A percentile compares a stretch with the other conserved stretches of the same genome.
These are phyloP conservation scores for Calliopum simillimum DNA, from an alignment of 2,888 invertebrate species.

Conservation along the genomic window DNA sequence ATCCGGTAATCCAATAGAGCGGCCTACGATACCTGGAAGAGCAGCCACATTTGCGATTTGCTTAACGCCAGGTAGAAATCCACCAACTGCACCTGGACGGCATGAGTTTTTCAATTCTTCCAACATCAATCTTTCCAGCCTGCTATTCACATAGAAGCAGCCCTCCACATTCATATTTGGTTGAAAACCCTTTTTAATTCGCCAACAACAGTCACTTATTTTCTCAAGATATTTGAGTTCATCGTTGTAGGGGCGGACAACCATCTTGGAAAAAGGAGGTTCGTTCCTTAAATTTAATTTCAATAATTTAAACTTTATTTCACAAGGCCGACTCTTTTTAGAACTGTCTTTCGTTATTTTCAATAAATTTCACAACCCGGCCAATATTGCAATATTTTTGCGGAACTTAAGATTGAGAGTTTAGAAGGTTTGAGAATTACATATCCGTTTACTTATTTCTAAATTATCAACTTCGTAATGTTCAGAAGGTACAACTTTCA, in stretches of 20 bases:
- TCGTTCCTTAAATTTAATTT: too few relatives aligned
- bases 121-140: constrained; percentile 94
- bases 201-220: constrained; percentile 86
- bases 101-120: constrained; percentile 94
- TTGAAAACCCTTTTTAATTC: constrained; percentile 98
- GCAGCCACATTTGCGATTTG: constrained; percentile 99
- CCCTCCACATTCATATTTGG: constrained; percentile 99
- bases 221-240: constrained; percentile 94
- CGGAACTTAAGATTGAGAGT: too few relatives aligned
- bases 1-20: constrained; percentile 94
- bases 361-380: neutral
- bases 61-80: constrained; percentile 97
- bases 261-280: constrained; percentile 71
- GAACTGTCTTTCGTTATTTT: too few relatives aligned
- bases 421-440: too few relatives aligned
- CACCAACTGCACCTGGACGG: constrained; percentile 90
- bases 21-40: constrained; percentile 94
- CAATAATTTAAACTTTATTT: too few relatives aligned
- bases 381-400: too few relatives aligned
- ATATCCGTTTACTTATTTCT: too few relatives aligned
- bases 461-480: too few relatives aligned
- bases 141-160: constrained; percentile 77
- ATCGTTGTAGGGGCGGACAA: constrained; percentile 91
- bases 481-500: too few relatives aligned
- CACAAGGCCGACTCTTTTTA: too few relatives aligned